Evolutionary conservation across 2,113 vertebrate genomes (phyloP).

Genomic region (Brachyhypopomus gauderio): DNA sequence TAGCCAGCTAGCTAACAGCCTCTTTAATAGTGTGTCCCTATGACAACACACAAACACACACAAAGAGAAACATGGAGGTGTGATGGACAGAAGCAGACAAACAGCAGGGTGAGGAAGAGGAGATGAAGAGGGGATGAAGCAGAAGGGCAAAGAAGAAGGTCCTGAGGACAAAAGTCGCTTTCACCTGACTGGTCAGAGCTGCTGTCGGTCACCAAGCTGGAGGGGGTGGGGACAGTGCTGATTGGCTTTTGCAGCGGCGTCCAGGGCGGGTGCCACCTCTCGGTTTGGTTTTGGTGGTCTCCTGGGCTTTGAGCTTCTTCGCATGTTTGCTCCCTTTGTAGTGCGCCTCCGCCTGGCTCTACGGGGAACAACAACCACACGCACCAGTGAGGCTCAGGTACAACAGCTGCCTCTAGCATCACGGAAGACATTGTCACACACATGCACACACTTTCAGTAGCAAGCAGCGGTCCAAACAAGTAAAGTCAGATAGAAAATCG

Average conservation of each 20-base stretch:
- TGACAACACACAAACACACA: constrained; percentile 8
- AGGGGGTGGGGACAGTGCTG: constrained; percentile 67
- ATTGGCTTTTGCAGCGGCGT: constrained; percentile 81
- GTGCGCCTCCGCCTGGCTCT: constrained; percentile 98
- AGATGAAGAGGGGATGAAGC: constrained; percentile 42
- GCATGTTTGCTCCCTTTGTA: constrained; percentile 99
- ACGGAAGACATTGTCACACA: neutral
- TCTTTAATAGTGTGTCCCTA: neutral
- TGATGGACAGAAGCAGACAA: no score
- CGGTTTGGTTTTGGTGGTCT: constrained; percentile 91
- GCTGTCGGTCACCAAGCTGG: constrained; percentile 77
- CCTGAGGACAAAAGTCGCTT: constrained; percentile 75
- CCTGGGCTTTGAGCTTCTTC: constrained; percentile 98
- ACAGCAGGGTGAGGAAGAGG: constrained; percentile 46
- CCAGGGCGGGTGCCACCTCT: constrained; percentile 82
- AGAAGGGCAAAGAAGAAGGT: constrained; percentile 6
- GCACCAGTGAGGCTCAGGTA: constrained; percentile 77
- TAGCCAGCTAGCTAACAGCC: neutral
- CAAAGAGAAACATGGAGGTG: neutral
- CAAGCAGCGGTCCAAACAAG: neutral
- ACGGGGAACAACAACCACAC: constrained; percentile 89
- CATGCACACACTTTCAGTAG: constrained; percentile 23
- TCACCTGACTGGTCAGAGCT: constrained; percentile 90
- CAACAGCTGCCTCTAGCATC: constrained; percentile 4
- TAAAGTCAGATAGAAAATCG: neutral